Base-by-base conservation (phyloP, 2,113 vertebrate genomes). In the Oenanthe melanoleuca region DNA sequence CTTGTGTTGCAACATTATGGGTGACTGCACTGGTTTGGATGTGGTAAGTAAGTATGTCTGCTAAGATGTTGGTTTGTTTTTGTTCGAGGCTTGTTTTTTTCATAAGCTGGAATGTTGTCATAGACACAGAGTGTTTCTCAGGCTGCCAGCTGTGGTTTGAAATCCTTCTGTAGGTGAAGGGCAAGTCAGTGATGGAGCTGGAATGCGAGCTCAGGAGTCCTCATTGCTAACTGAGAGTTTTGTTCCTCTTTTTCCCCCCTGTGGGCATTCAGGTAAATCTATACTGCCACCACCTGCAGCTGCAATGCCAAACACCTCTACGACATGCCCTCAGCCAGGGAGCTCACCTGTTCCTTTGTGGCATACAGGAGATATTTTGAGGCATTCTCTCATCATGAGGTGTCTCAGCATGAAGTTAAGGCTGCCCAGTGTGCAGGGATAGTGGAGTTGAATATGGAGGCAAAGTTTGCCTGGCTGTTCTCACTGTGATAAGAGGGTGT, bases 371-470 rank as follows among this genome's bases (percentile, higher is more conserved):
- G 55, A 14, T 34, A n/a, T 63, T 42, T 31, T 5, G 2, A 69
- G 29, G 40, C 1, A 0, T 55, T 63, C 8, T 71, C 2, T 52
- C 20, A 4, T 59, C n/a, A 18, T 2, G 10, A 20, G 21, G 19
- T 79, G 44, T 81, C 0, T 1, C 45, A 75, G 67, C 25, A 3
- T 22, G n/a, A 45, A 50, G 26, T 37, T 38, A 10, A 65, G 56
- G 29, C 25, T 80, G 10, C 24, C 37, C 40, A 23, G 49, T 25
- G 28, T 8, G 1, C 59, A 60, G 29, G 67, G 53, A 45, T 34
- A 4, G 2, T 34, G 55, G 28, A 69, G 40, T 19, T 45, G 59
- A 31, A 3, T 40, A 11, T 2, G 2, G 44, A 59, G 47, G 6
- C 64, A 70, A 15, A 66, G 65, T 74, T 78, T 89, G 65, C 42